Evolutionary conservation across 1,140 invertebrate genomes (phyloP), one percentile per base, ranked within the genome.

Genomic region (Acromyrmex heyeri): DNA sequence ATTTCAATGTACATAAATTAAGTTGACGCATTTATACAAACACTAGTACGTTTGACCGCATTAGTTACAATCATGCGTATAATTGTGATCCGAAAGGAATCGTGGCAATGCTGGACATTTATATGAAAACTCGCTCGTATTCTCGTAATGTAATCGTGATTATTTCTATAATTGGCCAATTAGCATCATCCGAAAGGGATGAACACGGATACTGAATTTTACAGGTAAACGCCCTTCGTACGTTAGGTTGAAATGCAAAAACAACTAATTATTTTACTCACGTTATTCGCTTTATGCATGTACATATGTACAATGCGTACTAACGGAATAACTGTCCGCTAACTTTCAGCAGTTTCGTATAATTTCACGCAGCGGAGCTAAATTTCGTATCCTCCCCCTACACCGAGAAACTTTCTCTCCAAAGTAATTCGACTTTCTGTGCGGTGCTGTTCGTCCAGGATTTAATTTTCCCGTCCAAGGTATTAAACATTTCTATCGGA

Each of bases 121-220:
- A 21, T 44, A 67, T 69, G 18, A 44, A 14, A 34, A 1, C 48
- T 48, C 48, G 10, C 48, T 50, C n/a, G 7, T 34, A 5, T 38
- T 6, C 5, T 24, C 21, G 12, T 44, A 27, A 27, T 48, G 61
- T 48, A 48, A 85, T 73, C 65, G 24, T 30, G 65, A 79, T 87
- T 90, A 82, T 76, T 87, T 79, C 87, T 69, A 50, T 53, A 85
- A 89, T 90, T 90, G 72, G 16, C 38, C 86, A 85, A 89, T 87
- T 87, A 87, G 38, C 57, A 53, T 62, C 55, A 5, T 14, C 1
- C 27, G 18, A 21, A 7, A n/a, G 10, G 27, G 55, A 57, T 24
- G 62, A 75, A n/a, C 24, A 12, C 18, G 67, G 6, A 50, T 82
- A 82, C 77, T 44, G 21, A 34, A 86, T 86, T 88, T 86, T 82